Base-by-base conservation (phyloP, 1,140 invertebrate species). In the Bombus balteatus region DNA sequence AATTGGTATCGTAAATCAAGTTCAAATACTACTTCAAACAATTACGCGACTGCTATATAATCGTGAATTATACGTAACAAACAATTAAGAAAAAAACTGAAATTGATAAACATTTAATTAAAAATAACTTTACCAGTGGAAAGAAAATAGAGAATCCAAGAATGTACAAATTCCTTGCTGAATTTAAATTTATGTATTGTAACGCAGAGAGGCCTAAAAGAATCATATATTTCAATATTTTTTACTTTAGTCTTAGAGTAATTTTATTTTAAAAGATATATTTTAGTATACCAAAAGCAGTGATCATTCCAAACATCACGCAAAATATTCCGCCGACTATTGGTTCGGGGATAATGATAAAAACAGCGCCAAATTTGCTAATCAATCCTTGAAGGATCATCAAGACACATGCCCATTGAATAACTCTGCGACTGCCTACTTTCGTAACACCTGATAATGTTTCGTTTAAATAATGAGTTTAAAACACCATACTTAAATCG, bases 271-370 rank as follows among this genome's bases (percentile, higher is more conserved):
- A 25, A 65, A 22, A 25, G 6, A 78, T 65, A 22, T 65, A 37
- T 57, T 41, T 8, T 53, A 79, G 89, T 93, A 94, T 92, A 96
- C 97, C 97, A 91, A 98, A 98, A 25, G 97, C 97, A 18, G 96
- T 96, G 82, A 98, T 98, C 97, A 98, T 98, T 47, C 98, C 98
- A 92, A 98, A 98, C 96, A 98, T 98, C 5, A 98, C 96, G 88
- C 98, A 98, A 94, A 98, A 98, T 77, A 98, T 96, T 6, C 98
- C 98, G 1, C 98, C 98, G 3, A 98, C 96, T n/a, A 98, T 97
- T 0, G 98, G 98, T 92, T 98, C 97, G 6, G 98, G 98, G 80
- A 99, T 98, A 76, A 98, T 97, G 71, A 98, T 97, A 92, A 99
- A 98, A 9, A 98, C 95, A 1, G 98, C 98, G 18, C 98, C 97